These are phyloP conservation scores for Haemorhous mexicanus DNA, from an alignment of 2,113 vertebrate genomes.

Conservation along the genomic window DNA sequence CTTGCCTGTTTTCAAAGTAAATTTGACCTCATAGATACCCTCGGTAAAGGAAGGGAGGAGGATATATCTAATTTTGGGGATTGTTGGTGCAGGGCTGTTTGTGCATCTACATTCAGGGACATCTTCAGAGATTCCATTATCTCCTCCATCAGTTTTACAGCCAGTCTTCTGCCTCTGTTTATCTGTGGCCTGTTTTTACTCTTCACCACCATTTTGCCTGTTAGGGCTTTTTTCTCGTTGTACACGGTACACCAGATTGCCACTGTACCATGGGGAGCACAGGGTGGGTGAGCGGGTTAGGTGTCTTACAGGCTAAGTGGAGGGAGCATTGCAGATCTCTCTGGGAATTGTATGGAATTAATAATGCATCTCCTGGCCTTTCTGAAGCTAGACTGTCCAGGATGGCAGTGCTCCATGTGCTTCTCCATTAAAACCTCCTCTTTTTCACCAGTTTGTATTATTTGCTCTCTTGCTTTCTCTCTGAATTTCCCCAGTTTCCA, in stretches of 20 bases:
- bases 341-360: not conserved
- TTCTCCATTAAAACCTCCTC: not conserved
- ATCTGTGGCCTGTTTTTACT: not conserved
- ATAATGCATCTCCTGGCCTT: not conserved
- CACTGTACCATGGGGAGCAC: not conserved
- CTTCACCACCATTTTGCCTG: not conserved
- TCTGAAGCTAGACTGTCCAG: not conserved
- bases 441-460: not conserved
- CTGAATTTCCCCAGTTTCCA: slow-evolving; percentile 70
- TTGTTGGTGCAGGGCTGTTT: not conserved
- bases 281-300: not conserved
- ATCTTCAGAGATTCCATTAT: not conserved
- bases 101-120: not conserved
- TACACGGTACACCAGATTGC: not conserved
- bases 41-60: not conserved
- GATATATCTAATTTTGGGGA: not conserved
- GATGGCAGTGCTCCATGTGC: not conserved
- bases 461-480: not conserved
- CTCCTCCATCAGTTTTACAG: not conserved
- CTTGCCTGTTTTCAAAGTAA: slow-evolving; percentile 1
- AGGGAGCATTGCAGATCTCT: not conserved
- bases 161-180: not conserved
- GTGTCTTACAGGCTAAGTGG: not conserved
- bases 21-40: not conserved
- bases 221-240: not conserved